Evolutionary conservation across 1,140 invertebrate species (phyloP), one percentile per base, ranked within the genome.

Genomic region (Ridgeia piscesae): DNA sequence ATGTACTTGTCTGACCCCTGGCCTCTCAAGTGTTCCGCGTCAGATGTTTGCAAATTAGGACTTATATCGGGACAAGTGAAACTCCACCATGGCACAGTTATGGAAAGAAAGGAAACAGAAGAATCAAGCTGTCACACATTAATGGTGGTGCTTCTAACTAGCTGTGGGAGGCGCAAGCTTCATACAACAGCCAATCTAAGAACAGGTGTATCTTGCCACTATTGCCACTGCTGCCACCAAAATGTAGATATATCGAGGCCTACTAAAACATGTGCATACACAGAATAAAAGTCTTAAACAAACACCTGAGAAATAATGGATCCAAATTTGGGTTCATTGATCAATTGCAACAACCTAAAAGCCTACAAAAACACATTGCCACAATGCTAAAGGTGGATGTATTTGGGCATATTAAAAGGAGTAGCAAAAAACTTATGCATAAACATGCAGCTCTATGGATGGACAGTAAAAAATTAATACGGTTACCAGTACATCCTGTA

Each of bases 11-110:
- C 58, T 27, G 27, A 77, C 58, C 11, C 11, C 42, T 42, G 42
- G 11, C 42, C 42, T 42, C 11, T 4, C 4, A 42, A 42, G 42
- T 42, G 42, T 6, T 11, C 11, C 42, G 11, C 11, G 42, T 42
- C 42, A 42, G 42, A 42, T 42, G 42, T 42, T 11, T 42, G 42
- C 11, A 42, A 42, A 42, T 11, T 77, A 17, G 58, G 27, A 93
- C 92, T 90, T 58, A 88, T 90, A 94, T 94, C 93, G 93, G 92
- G 91, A 35, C 14, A 91, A 6, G 34, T 42, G 33, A 90, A 90
- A 34, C n/a, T 35, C 89, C 89, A 42, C 8, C 14, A n/a, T 90
- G 17, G 33, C 35, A 90, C 8, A 35, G 33, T 4, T 35, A 42
- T 35, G 89, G 34, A 90, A 90, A 33, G n/a, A 90, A 33, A 89